Conservation (phyloP, 2,888 invertebrate species). For the Pammene fasciana region DNA sequence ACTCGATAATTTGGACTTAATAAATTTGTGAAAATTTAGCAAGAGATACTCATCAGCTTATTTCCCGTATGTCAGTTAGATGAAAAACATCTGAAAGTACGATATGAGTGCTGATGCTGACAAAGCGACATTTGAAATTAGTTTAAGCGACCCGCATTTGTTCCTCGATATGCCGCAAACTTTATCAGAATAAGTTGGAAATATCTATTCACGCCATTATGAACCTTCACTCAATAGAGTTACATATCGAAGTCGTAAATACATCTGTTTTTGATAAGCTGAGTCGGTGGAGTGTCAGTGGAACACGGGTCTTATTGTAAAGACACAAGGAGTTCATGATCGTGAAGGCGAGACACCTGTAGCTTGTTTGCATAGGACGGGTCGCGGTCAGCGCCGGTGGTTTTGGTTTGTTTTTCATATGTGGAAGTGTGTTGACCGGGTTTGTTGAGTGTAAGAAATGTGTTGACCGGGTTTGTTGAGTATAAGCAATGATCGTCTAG, state of each 20-base stretch:
- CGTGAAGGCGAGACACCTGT: conserved; percentile 28
- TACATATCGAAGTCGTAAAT: not conserved
- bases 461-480: not conserved
- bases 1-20: too few relatives aligned
- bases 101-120: conserved; percentile 1
- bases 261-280: not conserved
- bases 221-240: not conserved
- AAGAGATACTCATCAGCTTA: not conserved
- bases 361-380: conserved; percentile 23
- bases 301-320: not conserved
- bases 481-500: not conserved
- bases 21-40: not conserved
- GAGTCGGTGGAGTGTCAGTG: not conserved
- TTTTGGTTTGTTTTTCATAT: not conserved
- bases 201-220: not conserved
- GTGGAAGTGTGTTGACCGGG: not conserved
- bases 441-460: not conserved
- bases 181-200: not conserved
- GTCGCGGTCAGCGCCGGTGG: conserved; percentile 7
- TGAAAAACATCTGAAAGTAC: not conserved
- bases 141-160: conserved; percentile 17
- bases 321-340: conserved; percentile 6
- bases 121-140: conserved; percentile 10
- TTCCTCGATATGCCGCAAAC: conserved; percentile 10
- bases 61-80: not conserved